These are phyloP conservation scores for Tylochromis polylepis DNA, from an alignment of 2,113 vertebrate species.

Conservation along the genomic window DNA sequence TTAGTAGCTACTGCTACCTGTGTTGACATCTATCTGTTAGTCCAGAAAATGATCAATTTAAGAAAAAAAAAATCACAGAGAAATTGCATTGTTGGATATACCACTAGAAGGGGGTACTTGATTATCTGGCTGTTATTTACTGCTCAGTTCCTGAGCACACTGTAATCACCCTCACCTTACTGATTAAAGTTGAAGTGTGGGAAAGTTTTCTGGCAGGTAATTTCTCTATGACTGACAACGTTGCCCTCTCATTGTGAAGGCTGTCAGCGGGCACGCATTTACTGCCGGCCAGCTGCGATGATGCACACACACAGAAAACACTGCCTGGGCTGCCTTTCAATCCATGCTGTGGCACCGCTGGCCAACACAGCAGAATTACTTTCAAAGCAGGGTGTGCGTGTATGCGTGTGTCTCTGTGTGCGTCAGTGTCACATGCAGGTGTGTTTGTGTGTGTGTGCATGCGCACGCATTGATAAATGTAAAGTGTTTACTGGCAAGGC, in stretches of 20 bases:
- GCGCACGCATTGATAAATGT: neutral
- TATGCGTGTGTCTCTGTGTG: neutral
- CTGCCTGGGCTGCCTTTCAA: neutral
- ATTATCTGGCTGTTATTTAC: neutral
- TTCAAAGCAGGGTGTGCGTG: neutral
- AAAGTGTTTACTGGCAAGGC: slow-evolving; percentile 35
- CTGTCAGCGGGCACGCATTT: slow-evolving; percentile 29
- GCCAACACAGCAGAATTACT: neutral
- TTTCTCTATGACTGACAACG: slow-evolving; percentile 16
- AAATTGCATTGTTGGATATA: neutral
- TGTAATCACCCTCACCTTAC: neutral
- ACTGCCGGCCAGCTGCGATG: slow-evolving; percentile 29
- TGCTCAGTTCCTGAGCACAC: neutral
- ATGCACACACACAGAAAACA: neutral
- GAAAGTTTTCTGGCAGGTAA: neutral
- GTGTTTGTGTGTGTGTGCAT: neutral
- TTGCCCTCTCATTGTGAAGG: slow-evolving; percentile 6
- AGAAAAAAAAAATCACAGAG: neutral
- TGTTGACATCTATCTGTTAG: neutral
- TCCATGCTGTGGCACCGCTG: neutral
- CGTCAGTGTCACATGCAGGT: neutral
- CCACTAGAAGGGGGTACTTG: neutral
- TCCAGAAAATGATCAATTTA: neutral
- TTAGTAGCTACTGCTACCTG: neutral
- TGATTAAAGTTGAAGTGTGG: slow-evolving; percentile 20